phyloP scores from a whole-genome alignment of 2,113 vertebrate genomes.

The Phylloscopus trochiloides region DNA sequence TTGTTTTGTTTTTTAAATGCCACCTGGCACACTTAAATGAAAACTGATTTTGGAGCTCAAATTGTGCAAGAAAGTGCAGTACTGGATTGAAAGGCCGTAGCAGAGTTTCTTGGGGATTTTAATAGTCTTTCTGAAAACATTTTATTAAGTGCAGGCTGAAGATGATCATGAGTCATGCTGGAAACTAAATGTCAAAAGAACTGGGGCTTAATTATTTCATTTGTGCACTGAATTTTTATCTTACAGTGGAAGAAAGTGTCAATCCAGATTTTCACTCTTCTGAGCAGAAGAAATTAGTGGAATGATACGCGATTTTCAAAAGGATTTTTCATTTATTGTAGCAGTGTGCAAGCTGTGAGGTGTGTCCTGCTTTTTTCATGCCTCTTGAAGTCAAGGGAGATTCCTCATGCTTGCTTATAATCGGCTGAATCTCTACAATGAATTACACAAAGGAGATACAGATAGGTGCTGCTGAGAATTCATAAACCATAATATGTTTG shows the following conservation, averaged over 20 bases:
- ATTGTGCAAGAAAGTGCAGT: background rate
- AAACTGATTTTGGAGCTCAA: background rate
- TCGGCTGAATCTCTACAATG: background rate
- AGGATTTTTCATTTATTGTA: background rate
- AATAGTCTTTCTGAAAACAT: background rate
- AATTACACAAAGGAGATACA: background rate
- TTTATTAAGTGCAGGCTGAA: background rate
- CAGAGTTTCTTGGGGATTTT: background rate
- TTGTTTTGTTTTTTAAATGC: background rate
- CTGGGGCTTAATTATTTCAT: background rate
- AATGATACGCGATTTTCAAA: background rate
- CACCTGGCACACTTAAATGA: background rate
- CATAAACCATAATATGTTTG: background rate
- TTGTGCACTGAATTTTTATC: background rate
- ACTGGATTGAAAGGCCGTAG: background rate
- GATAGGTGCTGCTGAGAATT: background rate
- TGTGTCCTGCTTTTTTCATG: background rate
- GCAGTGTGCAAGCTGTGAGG: background rate
- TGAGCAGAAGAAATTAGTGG: background rate
- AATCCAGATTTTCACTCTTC: background rate
- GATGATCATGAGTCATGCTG: background rate
- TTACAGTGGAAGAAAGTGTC: background rate
- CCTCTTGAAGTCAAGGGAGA: constrained; percentile 1
- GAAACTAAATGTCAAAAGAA: background rate
- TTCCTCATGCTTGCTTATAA: background rate